phyloP scores from a whole-genome alignment of 2,797 vertebrate genomes.

The Oophaga sylvatica region DNA sequence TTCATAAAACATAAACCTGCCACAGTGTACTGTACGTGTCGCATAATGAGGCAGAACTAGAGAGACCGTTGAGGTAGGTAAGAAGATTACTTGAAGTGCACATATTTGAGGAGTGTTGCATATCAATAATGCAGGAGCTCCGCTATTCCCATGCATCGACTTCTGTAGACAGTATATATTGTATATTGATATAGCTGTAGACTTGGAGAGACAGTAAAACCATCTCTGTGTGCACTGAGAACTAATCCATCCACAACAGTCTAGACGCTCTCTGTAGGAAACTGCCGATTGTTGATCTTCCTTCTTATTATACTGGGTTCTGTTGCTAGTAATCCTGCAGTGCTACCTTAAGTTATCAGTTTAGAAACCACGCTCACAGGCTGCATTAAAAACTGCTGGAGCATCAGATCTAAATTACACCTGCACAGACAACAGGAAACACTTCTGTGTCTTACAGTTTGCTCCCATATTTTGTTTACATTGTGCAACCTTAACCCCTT shows the following conservation, averaged over 20 bases:
- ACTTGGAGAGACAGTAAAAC: background rate
- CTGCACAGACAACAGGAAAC: background rate
- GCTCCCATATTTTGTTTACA: too few relatives aligned
- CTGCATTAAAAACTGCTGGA: background rate
- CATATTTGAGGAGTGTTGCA: background rate
- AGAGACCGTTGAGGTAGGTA: background rate
- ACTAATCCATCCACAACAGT: background rate
- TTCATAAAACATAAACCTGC: background rate
- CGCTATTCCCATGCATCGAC: background rate
- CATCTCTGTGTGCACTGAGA: background rate
- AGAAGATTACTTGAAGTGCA: conserved; percentile 8
- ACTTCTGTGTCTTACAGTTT: background rate
- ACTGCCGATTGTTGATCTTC: background rate
- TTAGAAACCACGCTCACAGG: background rate
- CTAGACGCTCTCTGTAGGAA: background rate
- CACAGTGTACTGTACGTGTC: background rate
- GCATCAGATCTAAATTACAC: background rate
- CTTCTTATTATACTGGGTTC: background rate
- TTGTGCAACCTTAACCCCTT: too few relatives aligned
- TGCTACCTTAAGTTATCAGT: conserved; percentile 4
- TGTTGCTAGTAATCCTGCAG: background rate
- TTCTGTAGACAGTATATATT: background rate
- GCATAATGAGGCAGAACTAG: background rate
- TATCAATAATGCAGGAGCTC: conserved; percentile 22
- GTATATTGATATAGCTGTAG: background rate